Conservation (phyloP, 2,888 invertebrate genomes). For the Stramonita haemastoma region DNA sequence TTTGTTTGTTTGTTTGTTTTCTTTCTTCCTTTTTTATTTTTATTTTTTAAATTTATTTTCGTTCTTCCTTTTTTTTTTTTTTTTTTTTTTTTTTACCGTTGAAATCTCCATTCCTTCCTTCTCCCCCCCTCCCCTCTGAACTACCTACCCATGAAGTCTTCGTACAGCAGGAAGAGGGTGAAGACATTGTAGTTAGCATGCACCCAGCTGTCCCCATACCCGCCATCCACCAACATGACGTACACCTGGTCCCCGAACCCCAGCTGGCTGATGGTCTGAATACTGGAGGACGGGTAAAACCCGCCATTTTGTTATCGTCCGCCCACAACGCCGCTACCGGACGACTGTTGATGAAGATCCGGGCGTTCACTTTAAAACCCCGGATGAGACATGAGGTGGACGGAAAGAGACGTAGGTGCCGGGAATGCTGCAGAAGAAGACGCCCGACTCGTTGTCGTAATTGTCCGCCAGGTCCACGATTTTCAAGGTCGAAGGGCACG, state of each 20-base stretch:
- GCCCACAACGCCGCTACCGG: slow-evolving; percentile 62
- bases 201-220: slow-evolving; percentile 62
- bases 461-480: slow-evolving; percentile 58
- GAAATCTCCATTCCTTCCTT: too few relatives aligned
- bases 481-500: slow-evolving; percentile 57
- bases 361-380: slow-evolving; percentile 59
- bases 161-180: slow-evolving; percentile 56
- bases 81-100: too few relatives aligned
- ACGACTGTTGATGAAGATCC: slow-evolving; percentile 56
- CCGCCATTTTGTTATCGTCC: slow-evolving; percentile 58
- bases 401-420: slow-evolving; percentile 57
- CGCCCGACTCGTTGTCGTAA: slow-evolving; percentile 58
- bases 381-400: slow-evolving; percentile 61
- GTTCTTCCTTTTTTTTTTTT: too few relatives aligned
- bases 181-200: slow-evolving; percentile 62
- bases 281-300: slow-evolving; percentile 60
- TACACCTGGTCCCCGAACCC: slow-evolving; percentile 61
- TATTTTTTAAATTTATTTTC: too few relatives aligned
- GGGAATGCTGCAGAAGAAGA: slow-evolving; percentile 59
- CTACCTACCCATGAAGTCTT: slow-evolving; percentile 40
- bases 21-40: too few relatives aligned
- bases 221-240: slow-evolving; percentile 58
- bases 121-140: too few relatives aligned
- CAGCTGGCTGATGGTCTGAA: slow-evolving; percentile 56
- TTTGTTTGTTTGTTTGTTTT: too few relatives aligned